These are phyloP conservation scores for Mus spicilegus DNA, from an alignment of 2,113 vertebrate genomes.

Conservation along the genomic window DNA sequence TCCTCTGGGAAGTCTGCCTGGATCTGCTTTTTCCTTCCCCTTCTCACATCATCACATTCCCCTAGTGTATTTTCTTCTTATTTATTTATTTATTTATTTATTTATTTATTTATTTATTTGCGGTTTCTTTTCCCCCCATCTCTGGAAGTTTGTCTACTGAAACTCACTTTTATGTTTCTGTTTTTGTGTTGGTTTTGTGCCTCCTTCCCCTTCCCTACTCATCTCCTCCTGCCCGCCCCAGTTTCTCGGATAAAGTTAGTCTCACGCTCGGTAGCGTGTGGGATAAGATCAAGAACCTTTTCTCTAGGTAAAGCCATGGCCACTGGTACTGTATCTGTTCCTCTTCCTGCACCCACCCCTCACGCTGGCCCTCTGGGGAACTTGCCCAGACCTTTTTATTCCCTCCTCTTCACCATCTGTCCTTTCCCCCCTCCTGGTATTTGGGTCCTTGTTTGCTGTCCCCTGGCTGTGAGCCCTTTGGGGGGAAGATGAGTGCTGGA, in stretches of 20 bases:
- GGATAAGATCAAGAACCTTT: constrained; percentile 96
- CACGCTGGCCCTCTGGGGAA: constrained; percentile 50
- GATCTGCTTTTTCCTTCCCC: constrained; percentile 61
- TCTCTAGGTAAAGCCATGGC: constrained; percentile 95
- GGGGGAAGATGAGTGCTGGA: constrained; percentile 26
- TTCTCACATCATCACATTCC: constrained; percentile 68
- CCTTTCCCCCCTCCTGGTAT: neutral
- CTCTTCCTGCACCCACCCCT: constrained; percentile 49
- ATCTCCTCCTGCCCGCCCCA: constrained; percentile 90
- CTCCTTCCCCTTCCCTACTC: constrained; percentile 81
- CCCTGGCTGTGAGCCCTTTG: neutral
- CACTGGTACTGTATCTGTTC: constrained; percentile 80
- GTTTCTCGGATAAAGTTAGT: constrained; percentile 97
- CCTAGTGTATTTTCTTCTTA: constrained; percentile 79
- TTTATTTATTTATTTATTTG: constrained; percentile 40
- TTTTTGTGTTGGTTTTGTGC: constrained; percentile 92
- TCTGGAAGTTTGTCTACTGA: constrained; percentile 86
- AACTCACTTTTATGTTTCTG: constrained; percentile 88
- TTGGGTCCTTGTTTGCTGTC: neutral
- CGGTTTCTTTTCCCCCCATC: constrained; percentile 76
- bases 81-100: constrained; percentile 62
- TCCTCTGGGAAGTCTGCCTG: constrained; percentile 48
- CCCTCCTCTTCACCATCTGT: neutral
- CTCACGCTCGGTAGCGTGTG: constrained; percentile 96
- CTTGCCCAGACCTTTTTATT: neutral